Evolutionary conservation across 2,113 vertebrate genomes (phyloP), one percentile per base, ranked within the genome.

Genomic region (Aphyosemion australe): DNA sequence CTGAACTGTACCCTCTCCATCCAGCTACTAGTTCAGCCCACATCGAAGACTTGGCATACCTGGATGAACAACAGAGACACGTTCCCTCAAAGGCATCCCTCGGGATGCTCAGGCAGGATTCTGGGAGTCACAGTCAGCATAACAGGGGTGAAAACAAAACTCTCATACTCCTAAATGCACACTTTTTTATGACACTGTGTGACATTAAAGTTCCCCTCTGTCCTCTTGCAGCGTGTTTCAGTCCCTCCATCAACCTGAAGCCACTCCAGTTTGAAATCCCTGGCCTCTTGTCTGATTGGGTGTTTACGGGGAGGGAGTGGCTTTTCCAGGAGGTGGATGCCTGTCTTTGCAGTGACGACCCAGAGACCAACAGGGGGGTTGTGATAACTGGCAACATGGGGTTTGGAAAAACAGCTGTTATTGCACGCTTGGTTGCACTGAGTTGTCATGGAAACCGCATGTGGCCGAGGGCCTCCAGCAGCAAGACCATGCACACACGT

Each of bases 301-400:
- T 95, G 55, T 99, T 98, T 43, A 95, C 94, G 5, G 96, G 97
- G 42, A 93, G 97, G 13, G 96, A 99, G 76, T 99, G 97, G 97
- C 96, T 99, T 61, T 99, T 98, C 92, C 95, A 98, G 6, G 95
- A 99, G 87, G 93, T 98, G 1, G 95, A 98, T 2, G 89, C 90
- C 0, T 93, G 94, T 52, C 93, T 99, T 52, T 91, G 93, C 78
- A 92, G 92, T 16, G 56, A 93, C 0, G 92, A 95, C 31, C 89
- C 88, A 74, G 56, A 9, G 59, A 58, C 93, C 71, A 95, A 93
- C 82, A 93, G 88, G 12, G 97, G 97, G 0, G 95, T 96, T 1
- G 94, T 97, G 34, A 94, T 99, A 6, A 91, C 97, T 0, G 96
- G 97, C 32, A 97, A 95, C 84, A 96, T 98, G 39, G 97, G 97